Evolutionary conservation across 2,797 vertebrate species (phyloP), one percentile per base, ranked within the genome.

Genomic region (Odontamblyopus lacepedii): DNA sequence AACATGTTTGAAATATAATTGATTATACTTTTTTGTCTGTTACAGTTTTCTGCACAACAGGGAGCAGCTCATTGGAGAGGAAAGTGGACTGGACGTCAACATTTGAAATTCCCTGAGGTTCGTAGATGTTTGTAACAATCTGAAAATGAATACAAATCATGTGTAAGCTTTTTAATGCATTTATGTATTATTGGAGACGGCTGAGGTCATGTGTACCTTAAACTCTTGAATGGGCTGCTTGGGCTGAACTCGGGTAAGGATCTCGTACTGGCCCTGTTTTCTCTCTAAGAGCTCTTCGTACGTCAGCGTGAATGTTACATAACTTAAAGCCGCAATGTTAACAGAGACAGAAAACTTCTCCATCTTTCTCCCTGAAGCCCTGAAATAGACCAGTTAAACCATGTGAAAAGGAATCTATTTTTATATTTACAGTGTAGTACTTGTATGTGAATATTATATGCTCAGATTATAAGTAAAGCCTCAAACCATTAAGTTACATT

Each of bases 221-320:
- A 98, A 98, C 23, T 96, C 82, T 66, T 94, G 93, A 67, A 99
- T 94, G 57, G 94, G 85, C 70, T 95, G 93, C 82, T 95, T 94
- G 2, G 96, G 96, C 83, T 95, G 95, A 41, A 99, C 93, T 88
- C 95, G 94, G 62, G 94, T 96, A 83, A 95, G 79, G 76, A 98
- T 93, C 86, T 98, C 94, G 7, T 99, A 99, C 64, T 94, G 94
- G 69, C 91, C 95, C 65, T 94, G 83, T 29, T 81, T 93, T 63
- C 97, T 91, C 81, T 96, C 94, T 71, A 99, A 93, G 75, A 99
- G 91, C 85, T 99, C 97, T 86, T 99, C 97, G 0, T 98, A 96
- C 0, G 91, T 94, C 86, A 99, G 88, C 55, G 88, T 86, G 86
- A 99, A 99, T 5, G 87, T 95, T 71, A 96, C 94, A 26, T 89